phyloP scores from a whole-genome alignment of 2,797 vertebrate species.

The Platalea minor region DNA sequence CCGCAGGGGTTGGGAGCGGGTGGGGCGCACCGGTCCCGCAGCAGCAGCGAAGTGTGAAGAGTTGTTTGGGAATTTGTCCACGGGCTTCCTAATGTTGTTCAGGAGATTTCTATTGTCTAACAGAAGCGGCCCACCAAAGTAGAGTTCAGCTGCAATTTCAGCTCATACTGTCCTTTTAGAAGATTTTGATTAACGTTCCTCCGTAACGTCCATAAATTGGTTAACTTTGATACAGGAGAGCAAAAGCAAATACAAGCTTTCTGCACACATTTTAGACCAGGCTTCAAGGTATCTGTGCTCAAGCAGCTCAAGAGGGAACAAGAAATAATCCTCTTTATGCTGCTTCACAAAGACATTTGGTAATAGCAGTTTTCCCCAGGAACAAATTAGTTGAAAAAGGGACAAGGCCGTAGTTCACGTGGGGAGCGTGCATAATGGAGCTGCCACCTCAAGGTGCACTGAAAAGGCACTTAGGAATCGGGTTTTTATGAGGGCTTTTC shows the following conservation, averaged over 20 bases:
- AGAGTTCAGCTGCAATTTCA: not conserved
- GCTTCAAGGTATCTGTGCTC: not conserved
- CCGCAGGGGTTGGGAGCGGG: fast-evolving
- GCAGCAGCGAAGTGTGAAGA: fast-evolving
- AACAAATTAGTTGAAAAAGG: not conserved
- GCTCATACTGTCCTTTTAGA: not conserved
- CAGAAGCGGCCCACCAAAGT: not conserved
- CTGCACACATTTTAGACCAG: not conserved
- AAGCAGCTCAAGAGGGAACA: not conserved
- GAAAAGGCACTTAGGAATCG: not conserved
- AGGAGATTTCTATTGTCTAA: not conserved
- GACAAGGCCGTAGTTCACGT: not conserved
- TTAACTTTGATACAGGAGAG: not conserved
- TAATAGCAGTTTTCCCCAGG: not conserved
- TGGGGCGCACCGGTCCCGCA: too few species aligned
- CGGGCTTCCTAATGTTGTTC: not conserved
- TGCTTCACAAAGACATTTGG: not conserved
- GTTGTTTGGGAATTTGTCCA: not conserved
- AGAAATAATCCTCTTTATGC: not conserved
- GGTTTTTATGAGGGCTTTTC: not conserved
- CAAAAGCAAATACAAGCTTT: not conserved
- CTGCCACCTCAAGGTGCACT: not conserved
- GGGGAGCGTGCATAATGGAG: not conserved
- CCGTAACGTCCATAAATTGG: not conserved
- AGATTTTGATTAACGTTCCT: not conserved